These are phyloP conservation scores for Dorcus parallelipipedus DNA, from an alignment of 2,888 invertebrate genomes.

Conservation along the genomic window DNA sequence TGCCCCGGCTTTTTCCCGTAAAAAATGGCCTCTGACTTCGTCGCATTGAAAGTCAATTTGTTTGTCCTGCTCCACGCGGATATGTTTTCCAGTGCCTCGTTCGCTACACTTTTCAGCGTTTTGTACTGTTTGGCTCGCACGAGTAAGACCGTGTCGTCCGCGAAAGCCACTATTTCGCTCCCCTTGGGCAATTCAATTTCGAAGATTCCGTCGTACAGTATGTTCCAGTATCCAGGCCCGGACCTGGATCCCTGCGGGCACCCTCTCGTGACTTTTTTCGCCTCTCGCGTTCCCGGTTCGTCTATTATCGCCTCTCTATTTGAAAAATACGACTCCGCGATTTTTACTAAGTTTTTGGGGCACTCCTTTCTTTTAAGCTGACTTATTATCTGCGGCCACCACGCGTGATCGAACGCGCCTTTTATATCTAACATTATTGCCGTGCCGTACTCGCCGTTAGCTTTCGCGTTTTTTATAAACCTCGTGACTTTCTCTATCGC, in stretches of 20 bases:
- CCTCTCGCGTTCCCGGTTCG: background rate
- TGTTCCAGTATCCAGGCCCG: background rate
- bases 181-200: background rate
- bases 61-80: background rate
- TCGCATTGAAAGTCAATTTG: constrained; percentile 11
- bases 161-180: constrained; percentile 11
- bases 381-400: constrained; percentile 28
- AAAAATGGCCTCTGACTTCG: constrained; percentile 14
- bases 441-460: constrained; percentile 12
- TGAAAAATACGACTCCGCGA: constrained; percentile 1
- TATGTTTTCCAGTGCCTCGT: background rate
- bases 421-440: constrained; percentile 19
- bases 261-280: constrained; percentile 2
- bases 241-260: constrained; percentile 18
- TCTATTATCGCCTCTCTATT: constrained; percentile 4
- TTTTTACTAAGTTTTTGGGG: constrained; percentile 15
- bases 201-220: background rate
- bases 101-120: background rate
- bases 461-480: background rate
- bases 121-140: background rate
- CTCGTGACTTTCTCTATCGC: constrained; percentile 4
- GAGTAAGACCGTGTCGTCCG: constrained; percentile 14
- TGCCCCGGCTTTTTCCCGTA: constrained; percentile 8
- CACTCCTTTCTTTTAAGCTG: constrained; percentile 16
- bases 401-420: constrained; percentile 34